phyloP scores from a whole-genome alignment of 2,797 vertebrate species.

The Buceros bicornis region DNA sequence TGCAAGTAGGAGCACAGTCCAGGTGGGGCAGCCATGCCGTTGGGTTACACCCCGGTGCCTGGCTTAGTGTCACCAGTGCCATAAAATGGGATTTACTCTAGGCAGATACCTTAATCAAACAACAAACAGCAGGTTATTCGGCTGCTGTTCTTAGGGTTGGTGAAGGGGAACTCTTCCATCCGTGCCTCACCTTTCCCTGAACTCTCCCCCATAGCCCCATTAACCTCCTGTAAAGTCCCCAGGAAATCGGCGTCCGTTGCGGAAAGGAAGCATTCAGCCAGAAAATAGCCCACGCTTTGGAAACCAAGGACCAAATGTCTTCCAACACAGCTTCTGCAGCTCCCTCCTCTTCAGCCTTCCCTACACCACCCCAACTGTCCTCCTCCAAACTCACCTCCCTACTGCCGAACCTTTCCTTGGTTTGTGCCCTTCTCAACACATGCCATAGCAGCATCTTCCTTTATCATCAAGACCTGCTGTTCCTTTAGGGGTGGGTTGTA shows the following conservation, averaged over 20 bases:
- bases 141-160: background rate
- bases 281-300: background rate
- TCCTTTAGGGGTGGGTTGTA: rapidly evolving
- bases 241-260: background rate
- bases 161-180: background rate
- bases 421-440: background rate
- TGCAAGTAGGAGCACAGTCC: rapidly evolving
- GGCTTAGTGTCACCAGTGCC: background rate
- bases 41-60: background rate
- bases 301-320: background rate
- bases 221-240: background rate
- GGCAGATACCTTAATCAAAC: background rate
- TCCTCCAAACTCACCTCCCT: background rate
- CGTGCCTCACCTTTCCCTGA: background rate
- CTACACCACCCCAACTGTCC: background rate
- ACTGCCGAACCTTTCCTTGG: background rate
- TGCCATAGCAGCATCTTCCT: background rate
- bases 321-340: background rate
- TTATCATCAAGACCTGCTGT: background rate
- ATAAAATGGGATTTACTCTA: background rate
- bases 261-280: background rate
- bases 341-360: background rate
- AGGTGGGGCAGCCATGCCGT: rapidly evolving
- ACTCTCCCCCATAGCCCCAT: background rate
- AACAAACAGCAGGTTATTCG: background rate